Base-by-base conservation (phyloP, 1,140 invertebrate species). In the Aphelenchoides besseyi region DNA sequence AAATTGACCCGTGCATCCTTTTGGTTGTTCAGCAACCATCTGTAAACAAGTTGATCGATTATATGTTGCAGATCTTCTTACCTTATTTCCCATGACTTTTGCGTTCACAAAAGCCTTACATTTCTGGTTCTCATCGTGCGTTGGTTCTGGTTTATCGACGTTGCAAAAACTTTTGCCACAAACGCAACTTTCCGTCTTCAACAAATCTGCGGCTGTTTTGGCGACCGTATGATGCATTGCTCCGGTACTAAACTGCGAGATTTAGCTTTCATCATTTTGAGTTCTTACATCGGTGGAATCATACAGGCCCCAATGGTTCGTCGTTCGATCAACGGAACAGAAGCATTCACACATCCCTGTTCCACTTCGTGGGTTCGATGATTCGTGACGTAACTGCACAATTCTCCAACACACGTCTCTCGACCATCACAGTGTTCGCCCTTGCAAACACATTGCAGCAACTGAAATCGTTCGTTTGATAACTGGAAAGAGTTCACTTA, bases 221-320 rank as follows among this genome's bases (percentile, higher is more conserved):
- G 80, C 81, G 12, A 84, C 66, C 32, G 64, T 70, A 53, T 83
- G 82, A 71, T 83, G 82, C 82, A 83, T 83, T 5, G 82, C 80
- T 36, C 82, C 82, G 62, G 82, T 83, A 16, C 5, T 18, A 23
- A 48, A 48, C 12, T 23, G 23, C 12, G 41, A 12, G 41, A 23
- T 48, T 12, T 23, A 48, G 41, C 41, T 48, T 23, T 48, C 41
- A 12, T n/a, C n/a, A n/a, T n/a, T n/a, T n/a, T n/a, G n/a, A n/a
- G n/a, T n/a, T 16, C 55, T 59, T 33, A 64, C 67, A 83, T 83
- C 12, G 82, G 83, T n/a, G 82, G 82, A 0, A 79, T 70, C 81
- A 85, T 85, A 61, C 82, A 83, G 0, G 83, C 77, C 1, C 83
- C 82, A 32, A 71, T 69, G 1, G 79, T 72, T 36, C 83, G 54